phyloP scores from a whole-genome alignment of 2,797 vertebrate genomes.

The Anguilla pacifica region DNA sequence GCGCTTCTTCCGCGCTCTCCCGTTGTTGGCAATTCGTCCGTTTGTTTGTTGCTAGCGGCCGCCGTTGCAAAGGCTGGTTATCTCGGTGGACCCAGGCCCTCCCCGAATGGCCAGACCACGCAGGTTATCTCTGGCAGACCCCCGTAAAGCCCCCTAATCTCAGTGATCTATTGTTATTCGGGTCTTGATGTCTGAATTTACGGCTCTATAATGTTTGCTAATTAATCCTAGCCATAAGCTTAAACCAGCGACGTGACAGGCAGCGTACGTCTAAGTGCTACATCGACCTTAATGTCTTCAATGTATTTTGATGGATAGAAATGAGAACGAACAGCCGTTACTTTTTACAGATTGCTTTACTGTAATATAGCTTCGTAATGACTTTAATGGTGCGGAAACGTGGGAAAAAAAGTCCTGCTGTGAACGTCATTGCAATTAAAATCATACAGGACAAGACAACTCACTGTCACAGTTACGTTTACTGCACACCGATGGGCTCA shows the following conservation, averaged over 20 bases:
- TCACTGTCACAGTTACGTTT: background rate
- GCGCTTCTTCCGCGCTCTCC: conserved; percentile 48
- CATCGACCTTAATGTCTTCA: conserved; percentile 31
- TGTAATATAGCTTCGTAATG: background rate
- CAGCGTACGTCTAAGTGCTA: conserved; percentile 29
- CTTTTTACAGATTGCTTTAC: background rate
- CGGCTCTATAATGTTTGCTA: conserved; percentile 51
- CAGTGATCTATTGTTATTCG: conserved; percentile 29
- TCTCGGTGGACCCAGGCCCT: conserved; percentile 38
- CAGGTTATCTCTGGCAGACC: conserved; percentile 65
- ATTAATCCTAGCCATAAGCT: conserved; percentile 38
- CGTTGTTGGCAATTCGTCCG: conserved; percentile 63
- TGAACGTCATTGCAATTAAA: conserved; percentile 4
- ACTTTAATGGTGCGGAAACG: background rate
- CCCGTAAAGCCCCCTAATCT: conserved; percentile 49
- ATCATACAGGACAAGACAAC: conserved; percentile 1
- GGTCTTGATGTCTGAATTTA: background rate
- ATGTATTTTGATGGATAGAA: background rate
- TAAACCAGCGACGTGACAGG: conserved; percentile 52
- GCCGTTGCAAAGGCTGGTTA: conserved; percentile 41
- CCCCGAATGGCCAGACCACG: conserved; percentile 45
- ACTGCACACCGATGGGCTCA: background rate
- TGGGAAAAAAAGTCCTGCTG: background rate
- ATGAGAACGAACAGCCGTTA: background rate
- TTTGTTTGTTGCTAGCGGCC: conserved; percentile 37